phyloP scores from a whole-genome alignment of 1,140 invertebrate species.

The Dendrolimus kikuchii region DNA sequence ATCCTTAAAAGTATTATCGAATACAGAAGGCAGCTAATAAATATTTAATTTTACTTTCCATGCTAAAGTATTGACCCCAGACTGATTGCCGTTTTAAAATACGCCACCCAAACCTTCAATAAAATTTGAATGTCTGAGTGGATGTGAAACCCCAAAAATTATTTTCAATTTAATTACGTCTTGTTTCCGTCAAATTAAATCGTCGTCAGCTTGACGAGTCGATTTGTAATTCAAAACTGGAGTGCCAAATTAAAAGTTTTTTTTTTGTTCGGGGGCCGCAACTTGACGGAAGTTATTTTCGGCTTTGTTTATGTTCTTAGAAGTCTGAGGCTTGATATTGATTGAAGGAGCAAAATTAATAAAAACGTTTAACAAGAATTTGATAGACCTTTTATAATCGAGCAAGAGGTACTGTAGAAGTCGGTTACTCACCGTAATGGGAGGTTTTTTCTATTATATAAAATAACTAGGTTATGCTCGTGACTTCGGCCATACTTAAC shows the following conservation, averaged over 20 bases:
- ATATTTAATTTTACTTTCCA: background rate
- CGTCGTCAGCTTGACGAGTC: constrained; percentile 17
- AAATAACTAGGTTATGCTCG: no score
- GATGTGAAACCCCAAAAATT: constrained; percentile 17
- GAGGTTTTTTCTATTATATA: no score
- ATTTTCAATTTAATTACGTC: constrained; percentile 36
- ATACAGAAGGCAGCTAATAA: no score
- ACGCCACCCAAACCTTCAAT: constrained; percentile 8
- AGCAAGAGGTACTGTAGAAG: no score
- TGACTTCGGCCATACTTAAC: no score
- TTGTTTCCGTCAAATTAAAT: constrained; percentile 35
- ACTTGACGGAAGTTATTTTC: constrained; percentile 1
- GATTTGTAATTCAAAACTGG: constrained; percentile 35
- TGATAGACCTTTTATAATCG: no score
- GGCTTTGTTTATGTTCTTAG: constrained; percentile 10
- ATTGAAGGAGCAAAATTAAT: no score
- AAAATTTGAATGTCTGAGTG: constrained; percentile 32
- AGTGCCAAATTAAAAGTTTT: constrained; percentile 25
- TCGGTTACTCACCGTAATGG: no score
- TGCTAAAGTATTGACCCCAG: background rate
- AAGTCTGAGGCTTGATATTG: background rate
- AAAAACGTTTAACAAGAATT: no score
- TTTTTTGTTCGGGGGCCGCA: constrained; percentile 9
- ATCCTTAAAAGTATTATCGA: no score
- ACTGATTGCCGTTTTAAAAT: background rate